These are phyloP conservation scores for Lateolabrax maculatus DNA, from an alignment of 2,797 vertebrate genomes.

Conservation along the genomic window DNA sequence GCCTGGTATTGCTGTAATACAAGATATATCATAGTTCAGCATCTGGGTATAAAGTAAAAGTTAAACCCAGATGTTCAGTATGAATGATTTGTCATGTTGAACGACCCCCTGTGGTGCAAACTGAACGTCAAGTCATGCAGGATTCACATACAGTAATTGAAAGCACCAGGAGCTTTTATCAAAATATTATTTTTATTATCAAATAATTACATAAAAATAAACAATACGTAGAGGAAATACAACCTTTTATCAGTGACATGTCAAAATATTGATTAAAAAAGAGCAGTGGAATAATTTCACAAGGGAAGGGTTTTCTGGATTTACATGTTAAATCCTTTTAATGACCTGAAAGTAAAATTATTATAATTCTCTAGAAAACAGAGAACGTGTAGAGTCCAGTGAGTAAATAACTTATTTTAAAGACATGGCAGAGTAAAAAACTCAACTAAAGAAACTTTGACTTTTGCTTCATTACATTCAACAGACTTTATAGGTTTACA, in stretches of 20 bases:
- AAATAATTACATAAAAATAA: constrained; percentile 71
- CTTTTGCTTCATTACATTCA: constrained; percentile 47
- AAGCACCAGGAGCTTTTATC: constrained; percentile 42
- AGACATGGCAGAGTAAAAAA: neutral
- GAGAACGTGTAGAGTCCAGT: constrained; percentile 57
- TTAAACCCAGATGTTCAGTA: too few relatives aligned
- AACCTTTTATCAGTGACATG: constrained; percentile 31
- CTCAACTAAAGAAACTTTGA: neutral
- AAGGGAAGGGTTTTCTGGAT: neutral
- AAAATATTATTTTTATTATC: constrained; percentile 81
- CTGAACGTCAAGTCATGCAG: neutral
- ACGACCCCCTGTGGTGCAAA: constrained; percentile 32
- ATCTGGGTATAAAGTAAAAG: neutral
- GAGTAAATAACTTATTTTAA: constrained; percentile 59
- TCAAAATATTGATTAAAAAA: constrained; percentile 5
- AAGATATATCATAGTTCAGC: neutral
- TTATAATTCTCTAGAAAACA: constrained; percentile 72
- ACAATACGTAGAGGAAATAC: constrained; percentile 31
- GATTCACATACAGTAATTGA: constrained; percentile 2
- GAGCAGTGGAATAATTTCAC: constrained; percentile 5
- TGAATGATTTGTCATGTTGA: neutral
- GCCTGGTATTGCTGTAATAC: neutral
- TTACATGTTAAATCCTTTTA: constrained; percentile 15
- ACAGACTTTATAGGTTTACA: constrained; percentile 21
- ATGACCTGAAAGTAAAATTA: constrained; percentile 15